These are phyloP conservation scores for Idaea biselata DNA, from an alignment of 2,888 invertebrate genomes.

Conservation along the genomic window DNA sequence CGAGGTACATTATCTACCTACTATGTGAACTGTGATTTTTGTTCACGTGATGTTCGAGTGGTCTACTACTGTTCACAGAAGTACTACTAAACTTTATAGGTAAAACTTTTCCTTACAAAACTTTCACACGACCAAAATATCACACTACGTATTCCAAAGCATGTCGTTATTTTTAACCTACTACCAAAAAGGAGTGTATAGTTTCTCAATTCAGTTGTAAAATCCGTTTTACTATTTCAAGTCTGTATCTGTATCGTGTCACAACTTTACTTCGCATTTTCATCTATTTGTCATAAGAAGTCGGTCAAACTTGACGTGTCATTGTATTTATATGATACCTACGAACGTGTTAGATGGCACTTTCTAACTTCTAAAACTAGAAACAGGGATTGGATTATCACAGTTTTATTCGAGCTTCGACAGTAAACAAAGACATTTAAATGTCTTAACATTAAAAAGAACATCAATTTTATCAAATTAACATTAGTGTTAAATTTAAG, in stretches of 20 bases:
- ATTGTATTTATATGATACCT: constrained; percentile 13
- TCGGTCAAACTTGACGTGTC: constrained; percentile 19
- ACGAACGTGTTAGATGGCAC: constrained; percentile 23
- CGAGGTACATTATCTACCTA: too few relatives aligned
- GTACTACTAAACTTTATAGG: too few relatives aligned
- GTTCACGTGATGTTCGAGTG: too few relatives aligned
- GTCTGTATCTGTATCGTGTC: not conserved
- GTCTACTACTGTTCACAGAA: too few relatives aligned
- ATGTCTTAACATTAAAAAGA: not conserved
- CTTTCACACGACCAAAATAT: too few relatives aligned
- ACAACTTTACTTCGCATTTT: constrained; percentile 13
- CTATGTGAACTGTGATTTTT: too few relatives aligned
- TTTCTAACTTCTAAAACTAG: constrained; percentile 25
- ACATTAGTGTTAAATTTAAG: too few relatives aligned
- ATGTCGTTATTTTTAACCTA: too few relatives aligned
- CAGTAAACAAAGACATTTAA: constrained; percentile 5
- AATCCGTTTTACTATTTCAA: not conserved
- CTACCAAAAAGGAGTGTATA: too few relatives aligned
- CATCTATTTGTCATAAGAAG: constrained; percentile 19
- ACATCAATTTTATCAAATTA: not conserved
- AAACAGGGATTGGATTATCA: constrained; percentile 16
- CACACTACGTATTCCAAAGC: too few relatives aligned
- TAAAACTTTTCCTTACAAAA: too few relatives aligned
- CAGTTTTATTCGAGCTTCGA: constrained; percentile 16
- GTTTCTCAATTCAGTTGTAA: not conserved